Conservation (phyloP, 2,113 vertebrate species). For the Phainopepla nitens region DNA sequence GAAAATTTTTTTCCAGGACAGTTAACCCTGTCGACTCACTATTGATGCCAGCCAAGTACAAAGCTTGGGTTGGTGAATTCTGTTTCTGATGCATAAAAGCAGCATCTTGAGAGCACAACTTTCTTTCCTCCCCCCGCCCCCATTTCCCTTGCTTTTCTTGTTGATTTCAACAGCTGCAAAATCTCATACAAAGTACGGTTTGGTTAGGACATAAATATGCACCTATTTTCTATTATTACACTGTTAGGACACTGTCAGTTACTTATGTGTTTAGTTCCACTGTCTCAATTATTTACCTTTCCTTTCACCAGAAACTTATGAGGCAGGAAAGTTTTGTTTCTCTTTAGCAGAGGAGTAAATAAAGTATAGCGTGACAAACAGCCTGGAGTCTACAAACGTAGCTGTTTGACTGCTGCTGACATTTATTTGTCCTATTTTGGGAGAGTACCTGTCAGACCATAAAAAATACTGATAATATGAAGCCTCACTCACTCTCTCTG, state of each 20-base stretch:
- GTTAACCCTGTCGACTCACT: neutral
- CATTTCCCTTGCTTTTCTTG: neutral
- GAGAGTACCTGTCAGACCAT: neutral
- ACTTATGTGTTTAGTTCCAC: neutral
- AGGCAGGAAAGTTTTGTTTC: neutral
- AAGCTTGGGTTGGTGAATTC: neutral
- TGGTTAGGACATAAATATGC: neutral
- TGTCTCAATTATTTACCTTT: neutral
- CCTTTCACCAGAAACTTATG: neutral
- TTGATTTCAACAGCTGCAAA: neutral
- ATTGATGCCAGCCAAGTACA: neutral
- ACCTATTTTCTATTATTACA: neutral
- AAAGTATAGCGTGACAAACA: neutral
- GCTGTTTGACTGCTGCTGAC: neutral
- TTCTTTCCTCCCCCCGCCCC: rapidly evolving
- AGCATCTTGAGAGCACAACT: neutral
- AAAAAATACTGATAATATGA: neutral
- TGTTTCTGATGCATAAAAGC: neutral
- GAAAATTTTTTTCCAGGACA: neutral
- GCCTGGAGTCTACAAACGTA: neutral
- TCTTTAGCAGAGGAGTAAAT: neutral
- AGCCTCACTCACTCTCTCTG: neutral
- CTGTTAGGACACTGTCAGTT: neutral
- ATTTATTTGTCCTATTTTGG: neutral
- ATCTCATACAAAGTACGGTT: neutral